Base-by-base conservation (phyloP, 23 tunicate genomes). In the Botrylloides violaceus region DNA sequence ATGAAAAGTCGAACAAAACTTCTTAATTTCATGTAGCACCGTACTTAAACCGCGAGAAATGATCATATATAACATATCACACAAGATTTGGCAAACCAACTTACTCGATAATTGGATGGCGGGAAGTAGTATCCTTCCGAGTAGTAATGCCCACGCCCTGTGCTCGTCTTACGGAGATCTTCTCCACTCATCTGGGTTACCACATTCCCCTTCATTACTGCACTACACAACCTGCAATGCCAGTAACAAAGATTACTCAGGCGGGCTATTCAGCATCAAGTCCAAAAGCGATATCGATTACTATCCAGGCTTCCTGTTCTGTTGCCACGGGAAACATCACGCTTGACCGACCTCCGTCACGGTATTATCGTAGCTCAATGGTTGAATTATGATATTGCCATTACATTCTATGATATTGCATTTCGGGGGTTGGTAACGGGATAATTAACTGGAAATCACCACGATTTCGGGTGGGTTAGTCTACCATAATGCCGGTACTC, bases 91-190 rank as follows among this genome's bases (percentile, higher is more conserved):
- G 64, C 30, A 9, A 18, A 19, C 24, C 61, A 31, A 9, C 83
- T 77, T 81, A 90, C 97, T 62, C 90, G 56, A 34, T 65, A 83
- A 28, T 71, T 71, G 21, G 90, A 83, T 20, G 97, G 97, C 12
- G 97, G 97, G 68, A 90, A 90, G 66, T 90, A 83, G 59, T 83
- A 90, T 29, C 97, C 97, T 30, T 90, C 74, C 20, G 97, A 70
- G 75, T 63, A 83, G 70, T 90, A 74, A 70, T 90, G 97, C 2
- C 83, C 83, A 21, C 77, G 39, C 20, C 97, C 97, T 58, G 97
- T 90, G 58, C 90, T 83, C 29, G 97, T 90, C 36, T 72, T 39
- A 53, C 72, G 70, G 32, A 90, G 68, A 74, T 90, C 90, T 34
- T 90, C 80, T n/a, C 96, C 66, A 68, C 77, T 81, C 27, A 77